Conservation (phyloP, 2,113 vertebrate species). For the Cathartes aura region DNA sequence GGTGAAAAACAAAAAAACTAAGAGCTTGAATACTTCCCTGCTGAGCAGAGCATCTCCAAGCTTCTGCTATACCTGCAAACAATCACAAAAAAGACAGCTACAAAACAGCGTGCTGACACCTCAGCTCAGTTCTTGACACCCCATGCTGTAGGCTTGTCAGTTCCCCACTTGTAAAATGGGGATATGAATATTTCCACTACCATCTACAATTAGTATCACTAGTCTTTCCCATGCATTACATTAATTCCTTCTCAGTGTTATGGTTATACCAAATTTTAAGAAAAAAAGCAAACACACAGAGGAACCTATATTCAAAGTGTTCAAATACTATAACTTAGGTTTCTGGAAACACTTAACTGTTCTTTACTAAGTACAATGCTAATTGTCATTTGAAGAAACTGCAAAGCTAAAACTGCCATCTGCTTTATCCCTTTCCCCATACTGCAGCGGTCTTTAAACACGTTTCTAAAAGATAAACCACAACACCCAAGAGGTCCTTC, state of each 20-base stretch:
- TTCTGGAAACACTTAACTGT: neutral
- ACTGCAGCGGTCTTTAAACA: neutral
- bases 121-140: neutral
- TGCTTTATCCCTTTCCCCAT: neutral
- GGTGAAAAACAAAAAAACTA: neutral
- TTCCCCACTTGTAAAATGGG: neutral
- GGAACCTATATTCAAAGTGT: neutral
- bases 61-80: neutral
- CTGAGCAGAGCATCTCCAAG: neutral
- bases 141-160: neutral
- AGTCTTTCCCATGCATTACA: neutral
- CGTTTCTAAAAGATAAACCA: neutral
- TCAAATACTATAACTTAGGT: neutral
- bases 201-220: neutral
- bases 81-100: neutral
- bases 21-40: neutral
- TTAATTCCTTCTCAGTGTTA: neutral
- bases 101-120: neutral
- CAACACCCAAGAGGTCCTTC: neutral
- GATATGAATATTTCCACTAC: neutral
- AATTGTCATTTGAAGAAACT: neutral
- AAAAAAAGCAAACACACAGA: neutral
- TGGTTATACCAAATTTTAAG: neutral
- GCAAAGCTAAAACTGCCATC: neutral
- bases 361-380: neutral